Evolutionary conservation across 2,888 invertebrate genomes (phyloP).

Genomic region (Chesias legatella): DNA sequence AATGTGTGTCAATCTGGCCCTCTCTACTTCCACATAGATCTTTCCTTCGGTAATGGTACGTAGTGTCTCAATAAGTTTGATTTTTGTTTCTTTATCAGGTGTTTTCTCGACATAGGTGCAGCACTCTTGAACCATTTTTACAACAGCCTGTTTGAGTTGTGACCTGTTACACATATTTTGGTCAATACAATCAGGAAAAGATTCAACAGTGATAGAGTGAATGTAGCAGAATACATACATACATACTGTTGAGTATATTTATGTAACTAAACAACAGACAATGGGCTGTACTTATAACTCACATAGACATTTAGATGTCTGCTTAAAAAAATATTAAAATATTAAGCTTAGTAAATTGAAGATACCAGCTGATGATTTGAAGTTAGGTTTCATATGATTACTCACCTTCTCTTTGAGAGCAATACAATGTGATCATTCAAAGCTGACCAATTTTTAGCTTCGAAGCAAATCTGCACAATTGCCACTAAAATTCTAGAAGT

Average conservation of each 20-base stretch:
- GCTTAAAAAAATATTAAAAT: no score
- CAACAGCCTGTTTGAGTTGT: slow-evolving; percentile 97
- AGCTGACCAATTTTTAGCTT: slow-evolving; percentile 94
- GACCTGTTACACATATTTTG: slow-evolving; percentile 72
- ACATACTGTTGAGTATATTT: no score
- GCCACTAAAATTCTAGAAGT: slow-evolving; percentile 95
- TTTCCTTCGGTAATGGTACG: slow-evolving; percentile 98
- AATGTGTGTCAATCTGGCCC: slow-evolving; percentile 96
- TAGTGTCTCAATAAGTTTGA: slow-evolving; percentile 97
- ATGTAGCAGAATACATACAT: no score
- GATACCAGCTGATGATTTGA: no score
- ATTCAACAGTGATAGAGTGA: no score
- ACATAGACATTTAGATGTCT: no score
- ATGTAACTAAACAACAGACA: no score
- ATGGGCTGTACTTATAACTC: no score
- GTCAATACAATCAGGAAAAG: no score
- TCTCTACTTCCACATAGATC: slow-evolving; percentile 99
- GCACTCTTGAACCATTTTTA: slow-evolving; percentile 98
- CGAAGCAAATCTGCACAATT: slow-evolving; percentile 94
- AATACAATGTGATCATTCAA: slow-evolving; percentile 96
- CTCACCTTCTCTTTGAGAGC: slow-evolving; percentile 91
- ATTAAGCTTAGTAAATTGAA: no score
- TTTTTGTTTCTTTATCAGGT: slow-evolving; percentile 92
- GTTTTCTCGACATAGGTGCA: slow-evolving; percentile 95
- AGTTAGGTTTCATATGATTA: slow-evolving; percentile 1